Conservation (phyloP, 2,113 vertebrate species). For the Cygnus atratus region DNA sequence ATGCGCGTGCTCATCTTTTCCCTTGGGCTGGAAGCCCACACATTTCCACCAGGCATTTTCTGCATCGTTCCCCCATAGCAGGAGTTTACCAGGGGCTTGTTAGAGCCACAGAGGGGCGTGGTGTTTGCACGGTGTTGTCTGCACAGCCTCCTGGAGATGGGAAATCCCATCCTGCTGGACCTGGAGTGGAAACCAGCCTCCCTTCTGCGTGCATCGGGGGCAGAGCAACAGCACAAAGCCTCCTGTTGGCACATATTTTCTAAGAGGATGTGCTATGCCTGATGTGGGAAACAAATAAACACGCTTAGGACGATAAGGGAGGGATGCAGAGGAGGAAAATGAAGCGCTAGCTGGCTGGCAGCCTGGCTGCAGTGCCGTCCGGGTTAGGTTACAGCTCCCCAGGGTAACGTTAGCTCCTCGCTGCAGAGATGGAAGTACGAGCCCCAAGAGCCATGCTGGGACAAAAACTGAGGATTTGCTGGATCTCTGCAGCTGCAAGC, state of each 20-base stretch:
- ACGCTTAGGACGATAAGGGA: background rate
- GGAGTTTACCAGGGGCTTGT: background rate
- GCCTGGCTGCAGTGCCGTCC: background rate
- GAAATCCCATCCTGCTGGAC: background rate
- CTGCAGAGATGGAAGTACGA: constrained; percentile 5
- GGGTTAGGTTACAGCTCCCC: constrained; percentile 36
- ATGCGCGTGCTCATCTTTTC: background rate
- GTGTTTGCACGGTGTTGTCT: background rate
- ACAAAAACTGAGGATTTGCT: constrained; percentile 16
- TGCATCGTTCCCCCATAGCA: background rate
- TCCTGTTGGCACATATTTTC: background rate
- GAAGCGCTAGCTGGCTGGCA: constrained; percentile 27
- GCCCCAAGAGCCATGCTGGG: background rate
- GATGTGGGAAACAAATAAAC: background rate
- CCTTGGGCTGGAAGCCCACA: background rate
- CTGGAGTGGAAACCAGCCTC: background rate
- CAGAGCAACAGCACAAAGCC: background rate
- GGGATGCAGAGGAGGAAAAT: background rate
- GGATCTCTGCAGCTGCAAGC: background rate
- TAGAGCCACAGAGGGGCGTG: background rate
- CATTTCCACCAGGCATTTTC: background rate
- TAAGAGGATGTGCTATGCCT: background rate
- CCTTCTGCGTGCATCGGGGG: background rate
- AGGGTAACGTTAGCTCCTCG: constrained; percentile 19
- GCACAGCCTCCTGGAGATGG: background rate